These are phyloP conservation scores for Hyposoter didymator DNA, from an alignment of 2,888 invertebrate species.

Conservation along the genomic window DNA sequence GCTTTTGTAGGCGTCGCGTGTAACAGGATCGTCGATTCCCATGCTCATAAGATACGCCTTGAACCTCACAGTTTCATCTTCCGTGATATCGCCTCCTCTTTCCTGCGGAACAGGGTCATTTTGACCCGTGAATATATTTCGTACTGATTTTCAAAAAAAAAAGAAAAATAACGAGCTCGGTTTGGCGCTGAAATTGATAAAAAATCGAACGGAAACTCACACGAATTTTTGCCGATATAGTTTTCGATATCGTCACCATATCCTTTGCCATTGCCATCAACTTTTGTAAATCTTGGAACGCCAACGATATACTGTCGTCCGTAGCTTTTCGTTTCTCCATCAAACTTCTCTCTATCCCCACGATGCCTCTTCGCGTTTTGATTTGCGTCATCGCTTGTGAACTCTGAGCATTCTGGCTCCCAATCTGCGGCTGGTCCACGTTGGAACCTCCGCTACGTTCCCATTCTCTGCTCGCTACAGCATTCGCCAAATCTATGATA, in stretches of 20 bases:
- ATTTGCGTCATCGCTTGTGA: conserved; percentile 84
- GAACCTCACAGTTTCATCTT: conserved; percentile 98
- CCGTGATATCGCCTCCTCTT: conserved; percentile 97
- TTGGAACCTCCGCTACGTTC: conserved; percentile 83
- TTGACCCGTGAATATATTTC: too few species aligned
- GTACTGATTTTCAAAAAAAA: too few species aligned
- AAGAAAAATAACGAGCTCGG: too few species aligned
- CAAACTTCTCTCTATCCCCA: conserved; percentile 97
- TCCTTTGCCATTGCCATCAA: conserved; percentile 98
- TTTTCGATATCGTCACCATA: conserved; percentile 97
- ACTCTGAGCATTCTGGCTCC: conserved; percentile 51
- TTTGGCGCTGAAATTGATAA: neutral
- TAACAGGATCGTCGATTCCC: conserved; percentile 99
- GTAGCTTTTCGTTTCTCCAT: conserved; percentile 96
- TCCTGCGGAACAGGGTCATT: conserved; percentile 86
- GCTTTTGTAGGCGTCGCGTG: conserved; percentile 94
- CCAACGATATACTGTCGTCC: conserved; percentile 95
- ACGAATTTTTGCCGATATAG: conserved; percentile 96
- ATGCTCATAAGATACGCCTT: conserved; percentile 98
- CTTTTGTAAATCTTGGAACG: conserved; percentile 97
- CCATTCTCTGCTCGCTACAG: conserved; percentile 88
- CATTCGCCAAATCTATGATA: conserved; percentile 87
- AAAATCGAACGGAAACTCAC: conserved; percentile 82
- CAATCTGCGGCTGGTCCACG: conserved; percentile 12
- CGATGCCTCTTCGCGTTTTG: conserved; percentile 94